Evolutionary conservation across 2,113 vertebrate genomes (phyloP), one percentile per base, ranked within the genome.

Genomic region (Clarias magur): DNA sequence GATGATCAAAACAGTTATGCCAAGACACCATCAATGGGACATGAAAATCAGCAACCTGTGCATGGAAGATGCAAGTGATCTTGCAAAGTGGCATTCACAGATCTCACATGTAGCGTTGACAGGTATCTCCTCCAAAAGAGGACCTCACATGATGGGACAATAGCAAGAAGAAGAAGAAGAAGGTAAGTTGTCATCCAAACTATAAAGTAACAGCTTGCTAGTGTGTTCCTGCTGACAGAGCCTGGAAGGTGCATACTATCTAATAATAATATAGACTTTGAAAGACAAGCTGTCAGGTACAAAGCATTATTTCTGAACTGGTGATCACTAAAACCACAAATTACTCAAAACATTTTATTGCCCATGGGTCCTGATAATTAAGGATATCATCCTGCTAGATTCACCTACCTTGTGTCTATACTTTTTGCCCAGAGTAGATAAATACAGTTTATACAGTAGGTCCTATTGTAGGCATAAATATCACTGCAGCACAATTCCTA

Each of bases 201-300:
- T 76, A 84, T 73, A 80, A 62, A 73, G 85, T 81, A 81, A 42
- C 85, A 85, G 82, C 63, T 85, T 84, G 25, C 82, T 59, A 7
- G 75, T n/a, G 48, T 82, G 85, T 87, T 87, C 85, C 82, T 53
- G 38, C 65, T 65, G 25, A 63, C 62, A 63, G 54, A 84, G 67
- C 76, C 85, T 53, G 63, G 70, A 84, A 82, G 85, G 11, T 60
- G 56, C 65, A 89, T 75, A 65, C 81, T 72, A 65, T 60, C 30
- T 34, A 34, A 27, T 48, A 42, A 15, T 70, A 38, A 53, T 25
- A 16, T 82, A 84, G 30, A 67, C 25, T 65, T 60, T 57, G 15
- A 34, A 59, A 23, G 30, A 13, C 30, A 78, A 78, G 23, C n/a
- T 54, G 48, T 78, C 48, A n/a, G 27, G 12, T 78, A 27, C 48